Evolutionary conservation across 2,888 invertebrate genomes (phyloP), one percentile per base, ranked within the genome.

Genomic region (Tetragonisca angustula): DNA sequence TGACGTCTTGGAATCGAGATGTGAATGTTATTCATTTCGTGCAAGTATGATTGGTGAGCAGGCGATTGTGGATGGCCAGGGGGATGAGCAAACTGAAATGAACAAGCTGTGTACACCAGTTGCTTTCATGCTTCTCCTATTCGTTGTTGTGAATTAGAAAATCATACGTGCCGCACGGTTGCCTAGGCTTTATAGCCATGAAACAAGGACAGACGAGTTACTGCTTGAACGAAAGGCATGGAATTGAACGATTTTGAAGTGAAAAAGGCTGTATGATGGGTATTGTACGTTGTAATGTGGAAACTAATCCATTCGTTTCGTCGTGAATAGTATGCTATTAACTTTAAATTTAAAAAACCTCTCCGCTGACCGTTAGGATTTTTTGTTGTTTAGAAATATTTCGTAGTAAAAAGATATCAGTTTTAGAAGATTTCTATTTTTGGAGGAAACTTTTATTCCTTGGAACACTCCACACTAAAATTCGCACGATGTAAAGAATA

Each of bases 41-140:
- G 90, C 84, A 79, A 86, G 79, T 86, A 83, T 87, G 89, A 91
- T 90, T 90, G 88, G 89, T 90, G 88, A 86, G 89, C 87, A 85
- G 87, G 83, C 86, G 84, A 89, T 88, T 86, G 87, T 86, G 86
- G 83, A 85, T 71, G 77, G 71, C 76, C 5, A 73, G 69, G 65
- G 50, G 77, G 81, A 87, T 85, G 61, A 79, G 27, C 13, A 71
- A 79, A 36, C 76, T 50, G 64, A 79, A 68, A 79, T 76, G 82
- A 87, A 82, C 64, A 50, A 17, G 50, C 50, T 65, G 68, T 61
- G 64, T 59, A 83, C 76, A 24, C 36, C 32, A 77, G 67, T 36
- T 56, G 65, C 76, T 86, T 81, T 86, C 76, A 32, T 81, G 77
- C 76, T 70, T 72, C 74, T 64, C 36, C 36, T 79, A 73, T 83